Evolutionary conservation across 1,140 invertebrate genomes (phyloP).

Genomic region (Drosophila simulans): DNA sequence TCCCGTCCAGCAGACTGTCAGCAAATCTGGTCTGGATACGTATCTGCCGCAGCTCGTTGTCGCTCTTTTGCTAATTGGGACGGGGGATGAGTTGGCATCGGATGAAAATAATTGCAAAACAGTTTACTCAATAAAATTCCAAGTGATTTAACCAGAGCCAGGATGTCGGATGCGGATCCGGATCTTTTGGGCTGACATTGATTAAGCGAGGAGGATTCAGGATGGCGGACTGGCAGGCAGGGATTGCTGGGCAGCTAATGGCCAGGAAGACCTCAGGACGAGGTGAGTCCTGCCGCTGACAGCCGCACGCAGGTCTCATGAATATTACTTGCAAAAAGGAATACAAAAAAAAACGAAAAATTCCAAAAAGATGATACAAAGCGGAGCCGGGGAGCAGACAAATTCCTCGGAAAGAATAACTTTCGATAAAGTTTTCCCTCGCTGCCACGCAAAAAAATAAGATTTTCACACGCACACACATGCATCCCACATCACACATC

Average conservation of each 20-base stretch:
- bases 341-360: not conserved
- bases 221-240: slow-evolving; percentile 10
- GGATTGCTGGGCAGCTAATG: slow-evolving; percentile 5
- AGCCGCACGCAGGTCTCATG: slow-evolving; percentile 24
- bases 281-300: slow-evolving; percentile 17
- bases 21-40: slow-evolving; percentile 1
- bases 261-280: slow-evolving; percentile 5
- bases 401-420: slow-evolving; percentile 28
- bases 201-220: slow-evolving; percentile 67
- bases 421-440: slow-evolving; percentile 60
- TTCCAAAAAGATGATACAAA: slow-evolving; percentile 9
- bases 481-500: not conserved
- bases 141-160: slow-evolving; percentile 73
- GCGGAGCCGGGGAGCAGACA: not conserved
- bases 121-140: slow-evolving; percentile 80
- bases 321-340: not conserved
- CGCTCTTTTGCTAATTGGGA: slow-evolving; percentile 74
- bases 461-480: slow-evolving; percentile 47
- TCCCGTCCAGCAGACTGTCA: not conserved
- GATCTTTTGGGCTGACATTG: slow-evolving; percentile 62
- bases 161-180: slow-evolving; percentile 5
- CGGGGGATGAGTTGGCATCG: slow-evolving; percentile 48
- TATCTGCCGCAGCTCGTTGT: slow-evolving; percentile 63
- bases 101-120: slow-evolving; percentile 79
- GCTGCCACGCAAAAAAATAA: slow-evolving; percentile 39